Conservation (phyloP, 2,113 vertebrate genomes). For the Eurystomus gularis region DNA sequence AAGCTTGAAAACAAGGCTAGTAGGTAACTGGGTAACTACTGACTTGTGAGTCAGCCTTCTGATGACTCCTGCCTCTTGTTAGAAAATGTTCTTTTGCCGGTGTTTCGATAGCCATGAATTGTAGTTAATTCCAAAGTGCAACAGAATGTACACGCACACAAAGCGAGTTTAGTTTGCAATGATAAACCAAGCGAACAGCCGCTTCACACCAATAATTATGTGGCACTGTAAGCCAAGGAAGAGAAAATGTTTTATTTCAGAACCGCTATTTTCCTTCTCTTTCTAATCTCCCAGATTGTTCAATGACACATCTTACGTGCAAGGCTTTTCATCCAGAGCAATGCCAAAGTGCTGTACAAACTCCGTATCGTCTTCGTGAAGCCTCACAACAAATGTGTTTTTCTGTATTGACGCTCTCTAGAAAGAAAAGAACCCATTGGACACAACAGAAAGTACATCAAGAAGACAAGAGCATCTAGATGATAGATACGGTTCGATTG, state of each 20-base stretch:
- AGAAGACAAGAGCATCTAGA: not conserved
- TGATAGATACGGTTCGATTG: fast-evolving
- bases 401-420: not conserved
- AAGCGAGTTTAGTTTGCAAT: not conserved
- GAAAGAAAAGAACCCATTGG: not conserved
- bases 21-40: not conserved
- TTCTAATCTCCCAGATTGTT: not conserved
- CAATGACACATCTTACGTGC: not conserved
- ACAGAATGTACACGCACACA: not conserved
- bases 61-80: not conserved
- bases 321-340: slow-evolving; percentile 3
- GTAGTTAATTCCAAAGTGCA: not conserved
- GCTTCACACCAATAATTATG: not conserved
- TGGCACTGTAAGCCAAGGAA: not conserved
- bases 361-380: not conserved
- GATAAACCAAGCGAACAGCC: not conserved
- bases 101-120: not conserved
- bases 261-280: not conserved
- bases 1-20: not conserved
- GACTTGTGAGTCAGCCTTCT: not conserved
- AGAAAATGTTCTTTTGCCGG: not conserved
- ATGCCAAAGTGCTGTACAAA: not conserved
- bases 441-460: not conserved
- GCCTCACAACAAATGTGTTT: slow-evolving; percentile 2
- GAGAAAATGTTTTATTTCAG: not conserved